Evolutionary conservation across 2,797 vertebrate genomes (phyloP).

Genomic region (Sebastes diaconus): DNA sequence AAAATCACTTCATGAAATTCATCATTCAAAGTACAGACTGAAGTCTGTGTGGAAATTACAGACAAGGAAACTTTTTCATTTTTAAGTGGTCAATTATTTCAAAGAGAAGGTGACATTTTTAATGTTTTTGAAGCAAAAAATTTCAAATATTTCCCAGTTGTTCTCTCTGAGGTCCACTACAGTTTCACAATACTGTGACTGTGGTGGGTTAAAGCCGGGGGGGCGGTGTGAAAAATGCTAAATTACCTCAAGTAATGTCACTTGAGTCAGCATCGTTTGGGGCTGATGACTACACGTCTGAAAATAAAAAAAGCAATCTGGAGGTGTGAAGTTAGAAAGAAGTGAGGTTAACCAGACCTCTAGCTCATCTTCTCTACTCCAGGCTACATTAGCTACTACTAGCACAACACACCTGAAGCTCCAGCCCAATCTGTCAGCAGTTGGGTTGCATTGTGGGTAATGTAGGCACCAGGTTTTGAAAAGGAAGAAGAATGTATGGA

Average conservation of each 20-base stretch:
- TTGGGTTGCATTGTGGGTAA: no score
- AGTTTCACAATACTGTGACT: background rate
- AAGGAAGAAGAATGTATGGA: background rate
- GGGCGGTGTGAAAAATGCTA: no score
- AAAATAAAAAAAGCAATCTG: background rate
- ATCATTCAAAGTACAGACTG: background rate
- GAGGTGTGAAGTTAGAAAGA: no score
- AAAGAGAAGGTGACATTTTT: background rate
- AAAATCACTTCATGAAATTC: background rate
- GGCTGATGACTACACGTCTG: background rate
- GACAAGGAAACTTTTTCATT: background rate
- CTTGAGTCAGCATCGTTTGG: background rate
- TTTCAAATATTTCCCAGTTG: background rate
- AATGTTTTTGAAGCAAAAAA: background rate
- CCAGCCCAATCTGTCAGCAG: no score
- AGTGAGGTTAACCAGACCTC: background rate
- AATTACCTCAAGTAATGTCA: background rate
- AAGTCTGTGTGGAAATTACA: background rate
- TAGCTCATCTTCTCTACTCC: background rate
- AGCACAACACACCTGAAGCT: no score
- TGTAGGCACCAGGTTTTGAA: no score
- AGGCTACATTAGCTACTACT: no score
- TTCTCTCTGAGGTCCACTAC: background rate
- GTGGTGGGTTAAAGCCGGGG: no score
- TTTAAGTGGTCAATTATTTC: background rate